Percentiles rank a stretch among this genome's conserved stretches.
phyloP scores from a whole-genome alignment of 2,797 vertebrate genomes.

The Okamejei kenojei region DNA sequence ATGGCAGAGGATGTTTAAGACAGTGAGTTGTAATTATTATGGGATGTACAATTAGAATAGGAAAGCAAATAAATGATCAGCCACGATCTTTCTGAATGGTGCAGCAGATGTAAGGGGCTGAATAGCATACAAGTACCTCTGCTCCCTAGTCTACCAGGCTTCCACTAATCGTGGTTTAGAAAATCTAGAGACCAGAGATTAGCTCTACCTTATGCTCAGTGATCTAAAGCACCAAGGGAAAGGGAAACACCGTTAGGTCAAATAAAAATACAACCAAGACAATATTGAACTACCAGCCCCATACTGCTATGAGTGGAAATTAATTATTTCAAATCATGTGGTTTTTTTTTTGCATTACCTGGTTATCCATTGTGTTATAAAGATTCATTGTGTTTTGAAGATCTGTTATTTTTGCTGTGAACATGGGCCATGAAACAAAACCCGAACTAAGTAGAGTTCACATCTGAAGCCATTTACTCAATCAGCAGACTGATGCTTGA shows the following conservation, averaged over 20 bases:
- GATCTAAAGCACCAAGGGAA: background rate
- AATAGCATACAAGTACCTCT: no score
- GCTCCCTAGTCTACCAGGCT: background rate
- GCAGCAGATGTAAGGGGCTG: no score
- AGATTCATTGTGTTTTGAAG: background rate
- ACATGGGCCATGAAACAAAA: background rate
- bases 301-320: background rate
- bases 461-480: slow-evolving; percentile 28
- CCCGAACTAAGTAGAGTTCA: background rate
- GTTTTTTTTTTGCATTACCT: background rate
- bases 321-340: background rate
- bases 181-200: no score
- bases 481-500: background rate
- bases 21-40: no score
- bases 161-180: background rate
- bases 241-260: background rate
- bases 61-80: no score
- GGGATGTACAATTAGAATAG: no score
- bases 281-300: background rate
- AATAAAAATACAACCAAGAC: slow-evolving; percentile 20
- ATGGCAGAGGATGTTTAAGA: no score
- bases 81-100: no score
- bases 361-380: background rate
- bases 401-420: background rate
- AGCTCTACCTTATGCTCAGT: background rate